phyloP scores from a whole-genome alignment of 2,797 vertebrate genomes.

The Cygnus olor region DNA sequence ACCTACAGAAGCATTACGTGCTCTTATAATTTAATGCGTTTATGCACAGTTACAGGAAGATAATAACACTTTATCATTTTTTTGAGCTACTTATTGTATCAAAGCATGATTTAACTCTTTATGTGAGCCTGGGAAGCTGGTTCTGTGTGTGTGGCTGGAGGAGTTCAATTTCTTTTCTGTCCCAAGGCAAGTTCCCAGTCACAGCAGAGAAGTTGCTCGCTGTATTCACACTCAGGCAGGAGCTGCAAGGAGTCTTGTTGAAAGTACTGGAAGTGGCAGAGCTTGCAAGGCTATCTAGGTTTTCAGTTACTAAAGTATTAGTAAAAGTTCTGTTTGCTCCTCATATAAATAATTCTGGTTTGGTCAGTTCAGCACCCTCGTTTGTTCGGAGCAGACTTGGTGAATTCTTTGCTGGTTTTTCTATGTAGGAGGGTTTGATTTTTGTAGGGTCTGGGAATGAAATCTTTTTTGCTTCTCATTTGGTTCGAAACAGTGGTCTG shows the following conservation, averaged over 20 bases:
- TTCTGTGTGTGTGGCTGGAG: neutral
- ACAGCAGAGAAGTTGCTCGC: neutral
- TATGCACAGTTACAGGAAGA: neutral
- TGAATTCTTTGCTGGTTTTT: neutral
- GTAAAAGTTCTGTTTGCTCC: neutral
- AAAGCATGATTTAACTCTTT: neutral
- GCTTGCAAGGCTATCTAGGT: neutral
- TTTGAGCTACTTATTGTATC: neutral
- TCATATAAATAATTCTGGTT: neutral
- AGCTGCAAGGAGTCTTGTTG: neutral
- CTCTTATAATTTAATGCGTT: neutral
- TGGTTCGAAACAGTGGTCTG: neutral
- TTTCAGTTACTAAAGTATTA: neutral
- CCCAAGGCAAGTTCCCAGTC: neutral
- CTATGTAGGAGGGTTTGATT: neutral
- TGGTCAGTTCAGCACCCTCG: neutral
- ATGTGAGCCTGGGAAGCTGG: neutral
- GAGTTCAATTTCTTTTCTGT: neutral
- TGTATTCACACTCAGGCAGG: neutral
- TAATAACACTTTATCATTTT: neutral
- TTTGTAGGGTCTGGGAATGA: neutral
- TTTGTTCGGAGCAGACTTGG: neutral
- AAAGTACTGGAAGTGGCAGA: neutral
- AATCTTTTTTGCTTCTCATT: neutral
- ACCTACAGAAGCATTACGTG: accelerated